A percentile compares a stretch with the other conserved stretches of the same genome.
Evolutionary conservation across 1,140 invertebrate species (phyloP).

Genomic region (Philaenus spumarius): DNA sequence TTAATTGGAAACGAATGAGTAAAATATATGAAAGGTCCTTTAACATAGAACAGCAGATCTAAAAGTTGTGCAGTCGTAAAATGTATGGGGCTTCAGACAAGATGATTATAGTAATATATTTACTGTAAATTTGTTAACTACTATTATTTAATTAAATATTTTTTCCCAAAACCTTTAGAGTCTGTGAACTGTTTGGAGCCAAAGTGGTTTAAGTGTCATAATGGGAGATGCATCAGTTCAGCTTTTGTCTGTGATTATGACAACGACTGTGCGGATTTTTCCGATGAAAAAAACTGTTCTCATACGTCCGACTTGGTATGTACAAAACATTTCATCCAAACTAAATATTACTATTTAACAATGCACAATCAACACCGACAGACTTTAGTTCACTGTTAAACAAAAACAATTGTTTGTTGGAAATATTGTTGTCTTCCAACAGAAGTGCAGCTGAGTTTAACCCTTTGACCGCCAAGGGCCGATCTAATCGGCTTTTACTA

Average conservation of each 20-base stretch:
- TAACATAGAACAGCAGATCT: neutral
- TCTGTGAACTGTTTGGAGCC: slow-evolving; percentile 33
- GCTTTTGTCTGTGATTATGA: slow-evolving; percentile 45
- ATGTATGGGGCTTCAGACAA: slow-evolving; percentile 41
- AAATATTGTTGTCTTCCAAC: too few relatives aligned
- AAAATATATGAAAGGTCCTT: too few relatives aligned
- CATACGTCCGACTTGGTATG: slow-evolving; percentile 28
- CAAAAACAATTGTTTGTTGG: too few relatives aligned
- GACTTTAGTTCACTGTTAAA: too few relatives aligned
- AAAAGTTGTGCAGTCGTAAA: neutral
- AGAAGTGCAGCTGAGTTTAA: too few relatives aligned
- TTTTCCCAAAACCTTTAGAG: slow-evolving; percentile 14
- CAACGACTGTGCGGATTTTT: slow-evolving; percentile 41
- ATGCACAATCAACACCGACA: too few relatives aligned
- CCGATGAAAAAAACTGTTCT: slow-evolving; percentile 51
- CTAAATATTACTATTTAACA: too few relatives aligned
- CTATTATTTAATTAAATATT: slow-evolving; percentile 22
- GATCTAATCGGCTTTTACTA: too few relatives aligned
- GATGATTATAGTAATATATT: slow-evolving; percentile 44
- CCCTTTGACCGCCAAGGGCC: too few relatives aligned
- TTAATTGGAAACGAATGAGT: neutral
- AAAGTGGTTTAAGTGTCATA: slow-evolving; percentile 40
- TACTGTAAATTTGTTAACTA: slow-evolving; percentile 34
- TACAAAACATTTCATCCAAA: too few relatives aligned
- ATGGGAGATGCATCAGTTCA: slow-evolving; percentile 43